Evolutionary conservation across 2,888 invertebrate genomes (phyloP).

Genomic region (Amphipyra tragopoginis): DNA sequence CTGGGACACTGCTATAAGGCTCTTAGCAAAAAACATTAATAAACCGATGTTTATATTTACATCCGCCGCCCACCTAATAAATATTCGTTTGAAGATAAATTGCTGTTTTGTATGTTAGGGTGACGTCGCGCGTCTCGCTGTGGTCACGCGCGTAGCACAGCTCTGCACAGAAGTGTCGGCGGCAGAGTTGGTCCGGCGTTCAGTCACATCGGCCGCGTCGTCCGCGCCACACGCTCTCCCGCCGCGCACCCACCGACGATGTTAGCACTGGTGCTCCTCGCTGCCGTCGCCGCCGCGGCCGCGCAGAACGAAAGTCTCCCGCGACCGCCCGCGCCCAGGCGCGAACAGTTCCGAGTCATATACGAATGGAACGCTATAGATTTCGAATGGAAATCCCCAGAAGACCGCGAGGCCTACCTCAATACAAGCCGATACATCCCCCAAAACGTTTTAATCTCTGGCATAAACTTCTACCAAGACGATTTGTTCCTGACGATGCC

Average conservation of each 20-base stretch:
- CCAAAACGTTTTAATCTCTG: conserved; percentile 92
- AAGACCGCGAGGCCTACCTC: conserved; percentile 87
- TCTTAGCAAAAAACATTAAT: conserved; percentile 22
- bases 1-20: conserved; percentile 1
- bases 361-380: conserved; percentile 93
- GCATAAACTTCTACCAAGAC: conserved; percentile 92
- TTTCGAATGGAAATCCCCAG: conserved; percentile 91
- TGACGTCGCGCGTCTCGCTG: conserved; percentile 65
- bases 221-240: conserved; percentile 75
- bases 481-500: conserved; percentile 92
- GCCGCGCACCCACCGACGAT: conserved; percentile 69
- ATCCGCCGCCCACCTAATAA: conserved; percentile 47
- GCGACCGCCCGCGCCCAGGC: conserved; percentile 74
- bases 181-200: conserved; percentile 68
- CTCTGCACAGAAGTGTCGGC: conserved; percentile 52
- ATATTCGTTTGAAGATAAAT: conserved; percentile 60
- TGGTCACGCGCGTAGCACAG: conserved; percentile 72
- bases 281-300: conserved; percentile 79
- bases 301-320: conserved; percentile 78
- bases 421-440: conserved; percentile 91
- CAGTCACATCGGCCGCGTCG: conserved; percentile 81
- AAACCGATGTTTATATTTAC: conserved; percentile 59
- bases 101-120: conserved; percentile 63
- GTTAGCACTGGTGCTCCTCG: conserved; percentile 74
- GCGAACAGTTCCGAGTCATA: conserved; percentile 91